These are phyloP conservation scores for Spisula solida DNA, from an alignment of 2,888 invertebrate species.

Conservation along the genomic window DNA sequence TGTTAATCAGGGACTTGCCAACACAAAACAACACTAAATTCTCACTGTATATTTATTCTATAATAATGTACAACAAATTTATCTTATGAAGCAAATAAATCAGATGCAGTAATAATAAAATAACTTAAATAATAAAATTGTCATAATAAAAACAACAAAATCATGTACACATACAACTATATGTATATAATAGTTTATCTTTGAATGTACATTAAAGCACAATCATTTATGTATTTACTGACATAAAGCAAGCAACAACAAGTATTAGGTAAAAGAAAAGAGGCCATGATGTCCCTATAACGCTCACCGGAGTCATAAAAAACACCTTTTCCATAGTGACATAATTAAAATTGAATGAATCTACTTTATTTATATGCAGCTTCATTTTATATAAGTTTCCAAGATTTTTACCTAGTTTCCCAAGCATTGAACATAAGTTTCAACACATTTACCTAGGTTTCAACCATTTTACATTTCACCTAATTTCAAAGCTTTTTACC, in stretches of 20 bases:
- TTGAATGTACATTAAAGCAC: not conserved
- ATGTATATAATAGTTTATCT: not conserved
- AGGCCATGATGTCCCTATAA: no score
- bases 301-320: no score
- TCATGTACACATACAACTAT: not conserved
- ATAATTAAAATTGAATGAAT: no score
- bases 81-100: conserved; percentile 17
- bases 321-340: no score
- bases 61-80: conserved; percentile 22
- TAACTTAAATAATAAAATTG: conserved; percentile 2
- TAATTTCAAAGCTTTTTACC: no score
- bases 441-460: no score
- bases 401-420: no score
- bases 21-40: not conserved
- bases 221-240: not conserved
- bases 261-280: not conserved
- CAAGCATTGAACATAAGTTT: no score
- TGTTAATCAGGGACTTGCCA: not conserved
- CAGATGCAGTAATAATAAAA: not conserved
- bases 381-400: no score
- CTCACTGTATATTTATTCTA: conserved; percentile 18
- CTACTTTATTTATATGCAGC: no score
- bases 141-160: conserved; percentile 18
- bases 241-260: not conserved
- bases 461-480: no score